Evolutionary conservation across 2,797 vertebrate species (phyloP), one percentile per base, ranked within the genome.

Genomic region (Chloroceryle inda): DNA sequence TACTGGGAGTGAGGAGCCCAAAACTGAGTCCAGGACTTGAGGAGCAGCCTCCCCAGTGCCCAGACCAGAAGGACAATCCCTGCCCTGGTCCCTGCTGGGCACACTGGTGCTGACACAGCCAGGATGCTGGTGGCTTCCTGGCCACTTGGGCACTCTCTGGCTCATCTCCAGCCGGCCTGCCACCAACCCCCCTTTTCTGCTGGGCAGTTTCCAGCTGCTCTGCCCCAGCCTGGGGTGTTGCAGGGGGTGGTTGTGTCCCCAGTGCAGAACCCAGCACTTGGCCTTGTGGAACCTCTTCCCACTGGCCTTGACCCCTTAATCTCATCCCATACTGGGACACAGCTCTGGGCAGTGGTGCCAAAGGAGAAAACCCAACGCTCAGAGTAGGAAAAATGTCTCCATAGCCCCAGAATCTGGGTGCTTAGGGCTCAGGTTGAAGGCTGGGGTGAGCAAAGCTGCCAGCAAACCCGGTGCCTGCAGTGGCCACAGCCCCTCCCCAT

Each of bases 261-360:
- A 31, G 40, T 9, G 29, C 62, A 64, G 62, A 14, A 64, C 20
- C 40, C 29, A 38, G 38, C 38, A 11, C 40, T 64, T 64, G 29
- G 29, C 62, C 62, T 44, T 44, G 40, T 44, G 14, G 62, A 64
- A 44, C 20, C 20, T 64, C 62, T 44, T 13, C 20, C 62, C 27
- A 21, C 11, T 14, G 38, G 37, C 59, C 26, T 62, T 40, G 37
- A 17, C 37, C 38, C 38, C 10, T 63, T 27, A 27, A 21, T 40
- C 19, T 42, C 26, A 13, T 19, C 0, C 1, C 11, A 3, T 29
- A 5, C n/a, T 22, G 52, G 53, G 16, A 40, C 0, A 0, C 79
- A 58, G 55, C 55, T 29, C 37, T 15, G 45, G 40, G 15, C 7
- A 11, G 29, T 6, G 33, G 6, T 61, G 78, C 50, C 13, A 1